Evolutionary conservation across 2,113 vertebrate species (phyloP).

Genomic region (Daphoenositta chrysoptera): DNA sequence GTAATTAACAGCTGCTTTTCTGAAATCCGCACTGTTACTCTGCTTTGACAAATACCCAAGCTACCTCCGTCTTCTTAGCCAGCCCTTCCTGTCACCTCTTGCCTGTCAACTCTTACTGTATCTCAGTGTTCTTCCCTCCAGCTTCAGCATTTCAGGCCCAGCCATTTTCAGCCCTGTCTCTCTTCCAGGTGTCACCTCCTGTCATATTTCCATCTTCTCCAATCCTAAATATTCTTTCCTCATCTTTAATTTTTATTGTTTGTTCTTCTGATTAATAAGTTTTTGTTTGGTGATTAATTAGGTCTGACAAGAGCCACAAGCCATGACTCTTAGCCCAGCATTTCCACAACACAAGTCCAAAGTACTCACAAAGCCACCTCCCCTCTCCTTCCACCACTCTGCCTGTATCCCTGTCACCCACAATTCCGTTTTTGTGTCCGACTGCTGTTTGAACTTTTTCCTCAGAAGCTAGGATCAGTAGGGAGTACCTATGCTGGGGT

Average conservation of each 20-base stretch:
- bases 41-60: background rate
- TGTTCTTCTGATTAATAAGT: background rate
- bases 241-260: background rate
- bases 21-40: background rate
- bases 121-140: background rate
- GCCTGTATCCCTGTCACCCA: background rate
- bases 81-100: background rate
- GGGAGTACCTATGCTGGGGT: background rate
- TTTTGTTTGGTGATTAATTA: background rate
- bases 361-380: background rate
- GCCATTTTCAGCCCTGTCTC: background rate
- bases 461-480: background rate
- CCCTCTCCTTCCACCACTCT: background rate
- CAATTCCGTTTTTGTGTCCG: background rate
- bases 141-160: background rate
- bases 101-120: background rate
- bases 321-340: rapidly evolving
- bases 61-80: background rate
- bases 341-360: background rate
- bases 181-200: background rate
- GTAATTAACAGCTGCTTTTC: background rate
- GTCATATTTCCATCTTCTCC: background rate
- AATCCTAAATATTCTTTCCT: background rate
- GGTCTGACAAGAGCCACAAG: background rate
- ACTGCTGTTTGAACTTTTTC: background rate